Evolutionary conservation across 30 jellyfish, hydroid and myxozoan species (phyloP).

Genomic region (Turritopsis dohrnii): DNA sequence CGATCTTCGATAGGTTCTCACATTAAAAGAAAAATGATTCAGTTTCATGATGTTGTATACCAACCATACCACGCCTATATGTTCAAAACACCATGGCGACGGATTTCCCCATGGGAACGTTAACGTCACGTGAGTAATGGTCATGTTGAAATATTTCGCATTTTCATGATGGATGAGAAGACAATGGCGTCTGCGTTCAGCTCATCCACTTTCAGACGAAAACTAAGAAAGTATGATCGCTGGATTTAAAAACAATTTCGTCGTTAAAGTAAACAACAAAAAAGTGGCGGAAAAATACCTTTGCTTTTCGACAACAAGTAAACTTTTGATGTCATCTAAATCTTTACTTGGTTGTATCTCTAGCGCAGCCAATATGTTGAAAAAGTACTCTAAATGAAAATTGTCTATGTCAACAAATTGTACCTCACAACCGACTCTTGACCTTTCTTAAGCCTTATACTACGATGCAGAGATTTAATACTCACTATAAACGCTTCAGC

Average conservation of each 20-base stretch:
- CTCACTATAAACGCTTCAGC: too few relatives aligned
- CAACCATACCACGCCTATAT: too few relatives aligned
- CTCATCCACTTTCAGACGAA: background rate
- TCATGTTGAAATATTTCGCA: background rate
- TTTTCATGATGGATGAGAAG: background rate
- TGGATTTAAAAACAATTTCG: background rate
- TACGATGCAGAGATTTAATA: too few relatives aligned
- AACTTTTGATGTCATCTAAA: background rate
- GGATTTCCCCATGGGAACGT: background rate
- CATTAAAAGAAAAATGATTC: background rate
- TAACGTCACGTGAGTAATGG: background rate
- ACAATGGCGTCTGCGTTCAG: background rate
- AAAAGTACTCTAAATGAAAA: constrained; percentile 16
- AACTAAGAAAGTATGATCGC: background rate
- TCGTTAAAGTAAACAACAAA: background rate
- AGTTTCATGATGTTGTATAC: background rate
- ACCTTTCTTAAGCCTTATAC: too few relatives aligned
- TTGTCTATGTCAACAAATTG: too few relatives aligned
- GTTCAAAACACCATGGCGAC: too few relatives aligned
- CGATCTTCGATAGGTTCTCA: background rate
- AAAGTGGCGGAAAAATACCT: background rate
- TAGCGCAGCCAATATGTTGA: constrained; percentile 8
- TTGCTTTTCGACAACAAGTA: background rate
- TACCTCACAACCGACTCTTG: too few relatives aligned
- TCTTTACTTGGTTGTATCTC: constrained; percentile 10